These are phyloP conservation scores for Auanema freiburgensis DNA, from an alignment of 2,888 invertebrate genomes.

Conservation along the genomic window DNA sequence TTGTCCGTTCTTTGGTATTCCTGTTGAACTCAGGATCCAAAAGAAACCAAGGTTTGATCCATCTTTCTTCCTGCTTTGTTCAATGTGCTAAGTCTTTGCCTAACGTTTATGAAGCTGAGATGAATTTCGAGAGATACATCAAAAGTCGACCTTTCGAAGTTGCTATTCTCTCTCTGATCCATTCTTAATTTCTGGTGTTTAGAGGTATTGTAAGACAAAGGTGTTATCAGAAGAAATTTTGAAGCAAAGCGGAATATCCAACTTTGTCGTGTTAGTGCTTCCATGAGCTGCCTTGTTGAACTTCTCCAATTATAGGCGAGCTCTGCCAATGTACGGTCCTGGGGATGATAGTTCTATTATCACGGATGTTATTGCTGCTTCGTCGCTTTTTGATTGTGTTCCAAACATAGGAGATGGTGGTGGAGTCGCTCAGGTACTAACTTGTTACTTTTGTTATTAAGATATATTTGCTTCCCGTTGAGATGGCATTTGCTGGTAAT, in stretches of 20 bases:
- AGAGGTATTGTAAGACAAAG: too few species aligned
- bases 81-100: constrained; percentile 58
- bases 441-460: not conserved
- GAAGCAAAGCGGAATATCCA: constrained; percentile 27
- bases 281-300: not conserved
- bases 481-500: constrained; percentile 58
- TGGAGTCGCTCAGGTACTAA: constrained; percentile 53
- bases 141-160: constrained; percentile 14
- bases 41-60: constrained; percentile 30
- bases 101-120: constrained; percentile 50
- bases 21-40: constrained; percentile 16
- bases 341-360: constrained; percentile 39
- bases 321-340: constrained; percentile 42
- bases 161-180: not conserved
- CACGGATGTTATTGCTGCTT: constrained; percentile 41
- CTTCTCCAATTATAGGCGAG: constrained; percentile 21
- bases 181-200: too few species aligned
- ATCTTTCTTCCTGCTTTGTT: constrained; percentile 46
- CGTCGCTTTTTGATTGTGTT: constrained; percentile 27
- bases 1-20: constrained; percentile 27
- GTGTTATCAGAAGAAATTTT: too few species aligned
- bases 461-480: too few species aligned
- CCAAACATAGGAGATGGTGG: constrained; percentile 48
- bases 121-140: constrained; percentile 26
- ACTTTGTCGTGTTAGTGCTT: constrained; percentile 17